These are phyloP conservation scores for Clarias batrachus DNA, from an alignment of 2,113 vertebrate species.

Conservation along the genomic window DNA sequence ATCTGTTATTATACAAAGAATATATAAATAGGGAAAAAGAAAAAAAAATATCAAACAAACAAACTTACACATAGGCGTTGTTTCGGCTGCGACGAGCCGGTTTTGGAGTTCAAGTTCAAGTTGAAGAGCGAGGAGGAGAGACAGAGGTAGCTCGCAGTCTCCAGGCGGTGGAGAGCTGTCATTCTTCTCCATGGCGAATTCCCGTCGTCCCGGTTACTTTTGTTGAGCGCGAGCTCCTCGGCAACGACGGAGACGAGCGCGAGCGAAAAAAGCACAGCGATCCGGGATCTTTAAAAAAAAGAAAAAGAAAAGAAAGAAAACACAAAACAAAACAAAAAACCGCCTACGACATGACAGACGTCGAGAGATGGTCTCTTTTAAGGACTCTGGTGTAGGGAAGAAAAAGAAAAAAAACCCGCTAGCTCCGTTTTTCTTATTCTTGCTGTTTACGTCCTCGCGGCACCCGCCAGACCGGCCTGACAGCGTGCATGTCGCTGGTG, in stretches of 20 bases:
- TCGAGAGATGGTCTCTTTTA: slow-evolving; percentile 1
- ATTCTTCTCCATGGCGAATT: slow-evolving; percentile 53
- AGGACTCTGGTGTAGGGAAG: not conserved
- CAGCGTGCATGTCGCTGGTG: slow-evolving; percentile 54
- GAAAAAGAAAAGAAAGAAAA: not conserved
- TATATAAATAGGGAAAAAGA: not conserved
- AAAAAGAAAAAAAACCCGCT: not conserved
- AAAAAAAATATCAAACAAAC: not conserved
- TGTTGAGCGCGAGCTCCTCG: slow-evolving; percentile 46
- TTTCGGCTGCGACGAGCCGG: slow-evolving; percentile 42
- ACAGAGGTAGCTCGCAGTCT: slow-evolving; percentile 30
- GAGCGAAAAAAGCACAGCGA: slow-evolving; percentile 36
- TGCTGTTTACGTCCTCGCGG: slow-evolving; percentile 52
- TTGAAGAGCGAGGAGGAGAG: slow-evolving; percentile 26
- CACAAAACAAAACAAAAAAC: not conserved
- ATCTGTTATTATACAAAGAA: slow-evolving; percentile 10
- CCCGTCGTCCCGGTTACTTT: slow-evolving; percentile 52
- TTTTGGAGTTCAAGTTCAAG: slow-evolving; percentile 61
- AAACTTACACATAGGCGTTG: slow-evolving; percentile 37
- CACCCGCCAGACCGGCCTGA: slow-evolving; percentile 48
- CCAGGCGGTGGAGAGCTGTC: slow-evolving; percentile 27
- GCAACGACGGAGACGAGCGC: slow-evolving; percentile 44
- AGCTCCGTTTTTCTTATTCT: not conserved
- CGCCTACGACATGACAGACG: not conserved
- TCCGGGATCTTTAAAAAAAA: slow-evolving; percentile 5